Conservation (phyloP, 1,140 invertebrate species). For the Campodea augens region DNA sequence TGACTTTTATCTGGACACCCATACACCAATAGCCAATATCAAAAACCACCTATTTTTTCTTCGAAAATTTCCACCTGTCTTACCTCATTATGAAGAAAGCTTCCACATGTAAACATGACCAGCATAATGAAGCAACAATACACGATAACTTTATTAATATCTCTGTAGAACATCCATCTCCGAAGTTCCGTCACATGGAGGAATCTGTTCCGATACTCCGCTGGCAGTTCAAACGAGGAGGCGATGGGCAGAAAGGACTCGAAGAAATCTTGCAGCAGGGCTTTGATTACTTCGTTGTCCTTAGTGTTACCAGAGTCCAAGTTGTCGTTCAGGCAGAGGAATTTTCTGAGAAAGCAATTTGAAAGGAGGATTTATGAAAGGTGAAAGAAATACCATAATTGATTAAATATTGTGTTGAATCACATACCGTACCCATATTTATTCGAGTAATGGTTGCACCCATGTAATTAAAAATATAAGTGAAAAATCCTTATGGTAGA, state of each 20-base stretch:
- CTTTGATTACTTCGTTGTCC: constrained; percentile 46
- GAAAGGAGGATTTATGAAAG: background rate
- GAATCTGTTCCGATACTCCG: constrained; percentile 49
- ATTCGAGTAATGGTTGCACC: too few species aligned
- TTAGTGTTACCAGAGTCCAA: constrained; percentile 38
- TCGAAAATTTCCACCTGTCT: too few species aligned
- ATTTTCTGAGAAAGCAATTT: constrained; percentile 40
- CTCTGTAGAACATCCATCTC: constrained; percentile 28
- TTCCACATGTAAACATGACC: constrained; percentile 2
- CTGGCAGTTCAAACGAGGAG: constrained; percentile 52
- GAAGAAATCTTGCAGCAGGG: constrained; percentile 55
- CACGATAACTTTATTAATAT: background rate
- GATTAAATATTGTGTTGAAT: too few species aligned
- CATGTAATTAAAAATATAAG: too few species aligned
- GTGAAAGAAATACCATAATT: background rate
- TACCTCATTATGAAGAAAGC: constrained; percentile 8
- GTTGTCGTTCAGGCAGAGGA: constrained; percentile 73
- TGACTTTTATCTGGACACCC: too few species aligned
- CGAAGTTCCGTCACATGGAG: constrained; percentile 38
- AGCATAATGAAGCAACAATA: background rate
- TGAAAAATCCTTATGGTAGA: too few species aligned
- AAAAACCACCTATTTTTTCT: too few species aligned
- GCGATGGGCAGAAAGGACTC: constrained; percentile 48
- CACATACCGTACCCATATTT: too few species aligned
- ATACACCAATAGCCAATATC: too few species aligned